Evolutionary conservation across 2,888 invertebrate species (phyloP).

Genomic region (Perizoma affinitatum): DNA sequence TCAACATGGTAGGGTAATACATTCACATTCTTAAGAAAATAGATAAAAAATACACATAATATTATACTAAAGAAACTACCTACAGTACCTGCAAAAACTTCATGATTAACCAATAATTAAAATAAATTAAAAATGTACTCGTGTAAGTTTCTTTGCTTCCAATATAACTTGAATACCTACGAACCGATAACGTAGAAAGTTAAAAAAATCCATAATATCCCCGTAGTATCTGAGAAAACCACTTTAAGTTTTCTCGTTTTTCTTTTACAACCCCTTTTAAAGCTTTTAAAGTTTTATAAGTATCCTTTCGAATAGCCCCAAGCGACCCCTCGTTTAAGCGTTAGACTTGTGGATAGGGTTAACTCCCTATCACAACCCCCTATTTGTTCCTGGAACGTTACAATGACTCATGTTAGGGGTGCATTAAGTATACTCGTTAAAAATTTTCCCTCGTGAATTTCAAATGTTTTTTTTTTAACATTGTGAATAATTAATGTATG

Average conservation of each 20-base stretch:
- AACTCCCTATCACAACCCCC: constrained; percentile 10
- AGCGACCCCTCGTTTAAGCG: constrained; percentile 16
- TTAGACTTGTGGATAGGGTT: constrained; percentile 21
- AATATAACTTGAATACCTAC: neutral
- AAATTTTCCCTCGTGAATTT: constrained; percentile 1
- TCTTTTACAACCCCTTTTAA: constrained; percentile 16
- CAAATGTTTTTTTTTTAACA: neutral
- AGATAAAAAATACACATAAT: no score
- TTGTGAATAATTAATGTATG: no score
- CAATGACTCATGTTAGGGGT: constrained; percentile 26
- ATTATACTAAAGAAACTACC: no score
- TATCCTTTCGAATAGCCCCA: constrained; percentile 12
- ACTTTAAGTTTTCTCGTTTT: constrained; percentile 16
- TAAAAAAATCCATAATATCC: neutral
- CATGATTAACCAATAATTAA: no score
- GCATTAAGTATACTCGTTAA: constrained; percentile 14
- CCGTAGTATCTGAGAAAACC: constrained; percentile 3
- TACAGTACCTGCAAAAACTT: no score
- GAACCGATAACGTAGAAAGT: constrained; percentile 2
- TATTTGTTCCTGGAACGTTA: constrained; percentile 13
- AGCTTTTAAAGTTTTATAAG: constrained; percentile 20
- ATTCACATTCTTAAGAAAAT: no score
- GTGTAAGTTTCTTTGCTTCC: no score
- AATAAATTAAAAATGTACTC: no score
- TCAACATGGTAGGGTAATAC: no score